Percentiles rank a stretch among this genome's conserved stretches.
Conservation (phyloP, 35 echinoderm and acorn worm genomes). For the Amphiura filiformis region DNA sequence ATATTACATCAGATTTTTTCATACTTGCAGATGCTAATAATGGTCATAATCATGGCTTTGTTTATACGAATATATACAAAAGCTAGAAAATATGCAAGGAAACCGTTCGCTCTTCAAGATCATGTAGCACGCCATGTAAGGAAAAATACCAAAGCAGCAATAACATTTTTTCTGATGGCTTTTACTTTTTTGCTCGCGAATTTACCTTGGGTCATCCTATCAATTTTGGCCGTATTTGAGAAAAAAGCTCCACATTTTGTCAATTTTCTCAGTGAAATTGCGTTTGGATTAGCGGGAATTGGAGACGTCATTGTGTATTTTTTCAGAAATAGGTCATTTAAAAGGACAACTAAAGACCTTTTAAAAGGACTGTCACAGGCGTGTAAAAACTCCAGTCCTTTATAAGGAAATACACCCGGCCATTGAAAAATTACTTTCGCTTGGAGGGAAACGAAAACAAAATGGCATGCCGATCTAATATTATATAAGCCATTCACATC, state of each 20-base stretch:
- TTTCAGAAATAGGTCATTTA: background rate
- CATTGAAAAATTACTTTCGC: too few species aligned
- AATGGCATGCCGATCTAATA: too few species aligned
- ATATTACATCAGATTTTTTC: background rate
- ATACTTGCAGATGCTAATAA: background rate
- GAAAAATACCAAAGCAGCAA: background rate
- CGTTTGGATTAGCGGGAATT: background rate
- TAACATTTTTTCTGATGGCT: background rate
- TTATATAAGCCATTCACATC: too few species aligned
- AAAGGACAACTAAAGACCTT: background rate
- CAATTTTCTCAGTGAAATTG: background rate
- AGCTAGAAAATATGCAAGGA: background rate
- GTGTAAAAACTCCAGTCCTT: too few species aligned
- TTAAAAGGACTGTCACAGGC: too few species aligned
- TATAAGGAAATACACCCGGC: too few species aligned
- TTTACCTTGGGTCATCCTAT: background rate
- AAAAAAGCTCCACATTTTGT: background rate
- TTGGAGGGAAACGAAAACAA: too few species aligned
- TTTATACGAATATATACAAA: background rate
- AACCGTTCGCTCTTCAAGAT: background rate
- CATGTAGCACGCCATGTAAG: background rate
- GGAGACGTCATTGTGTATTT: background rate
- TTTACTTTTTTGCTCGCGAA: background rate
- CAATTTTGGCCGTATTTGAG: background rate
- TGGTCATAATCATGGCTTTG: background rate